These are phyloP conservation scores for Cotesia typhae DNA, from an alignment of 1,140 invertebrate species.

Conservation along the genomic window DNA sequence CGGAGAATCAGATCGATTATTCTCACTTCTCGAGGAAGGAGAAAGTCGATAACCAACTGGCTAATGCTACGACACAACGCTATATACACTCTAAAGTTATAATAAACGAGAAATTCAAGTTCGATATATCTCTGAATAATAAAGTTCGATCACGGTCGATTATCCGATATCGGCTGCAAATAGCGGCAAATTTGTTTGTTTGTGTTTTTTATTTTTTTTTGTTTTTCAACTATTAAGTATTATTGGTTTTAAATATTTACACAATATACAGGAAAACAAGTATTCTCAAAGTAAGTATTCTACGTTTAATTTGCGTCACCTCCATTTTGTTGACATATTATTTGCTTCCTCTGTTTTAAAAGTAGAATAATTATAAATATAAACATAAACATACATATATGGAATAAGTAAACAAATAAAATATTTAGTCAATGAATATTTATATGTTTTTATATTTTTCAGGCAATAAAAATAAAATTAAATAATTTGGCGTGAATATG, in stretches of 20 bases:
- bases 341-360: no score
- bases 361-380: background rate
- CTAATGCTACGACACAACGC: constrained; percentile 19
- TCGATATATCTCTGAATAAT: constrained; percentile 52
- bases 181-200: constrained; percentile 51
- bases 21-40: constrained; percentile 1
- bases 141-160: constrained; percentile 35
- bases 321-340: background rate
- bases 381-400: background rate
- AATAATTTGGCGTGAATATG: constrained; percentile 24
- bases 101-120: constrained; percentile 58
- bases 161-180: constrained; percentile 42
- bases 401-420: background rate
- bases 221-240: background rate
- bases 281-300: background rate
- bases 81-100: constrained; percentile 45
- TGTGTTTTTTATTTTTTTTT: constrained; percentile 6
- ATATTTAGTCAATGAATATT: no score
- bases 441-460: no score
- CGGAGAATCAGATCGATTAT: no score
- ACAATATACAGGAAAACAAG: background rate
- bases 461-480: no score
- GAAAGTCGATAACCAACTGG: constrained; percentile 14
- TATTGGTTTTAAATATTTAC: background rate
- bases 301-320: background rate